phyloP scores from a whole-genome alignment of 2,888 invertebrate genomes.

The Allolobophora icterica region DNA sequence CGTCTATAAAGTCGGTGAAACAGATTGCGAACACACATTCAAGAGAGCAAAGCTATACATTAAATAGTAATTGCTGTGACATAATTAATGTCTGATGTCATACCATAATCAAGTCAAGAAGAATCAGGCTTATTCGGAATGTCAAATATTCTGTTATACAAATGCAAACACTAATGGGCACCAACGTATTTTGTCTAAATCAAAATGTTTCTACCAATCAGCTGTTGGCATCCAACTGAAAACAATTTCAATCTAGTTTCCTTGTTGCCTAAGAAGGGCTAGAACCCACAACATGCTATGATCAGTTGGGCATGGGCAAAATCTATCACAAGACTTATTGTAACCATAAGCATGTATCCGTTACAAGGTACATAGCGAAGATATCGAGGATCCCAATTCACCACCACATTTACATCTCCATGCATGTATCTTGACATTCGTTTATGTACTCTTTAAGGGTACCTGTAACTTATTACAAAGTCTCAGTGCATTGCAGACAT shows the following conservation, averaged over 20 bases:
- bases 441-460: background rate
- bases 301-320: background rate
- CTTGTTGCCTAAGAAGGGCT: background rate
- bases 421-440: background rate
- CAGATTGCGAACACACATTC: background rate
- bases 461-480: background rate
- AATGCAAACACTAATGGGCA: background rate
- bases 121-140: background rate
- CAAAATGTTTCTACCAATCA: background rate
- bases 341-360: background rate
- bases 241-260: background rate
- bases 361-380: background rate
- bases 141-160: background rate
- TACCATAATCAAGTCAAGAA: constrained; percentile 8
- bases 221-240: background rate
- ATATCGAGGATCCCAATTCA: background rate
- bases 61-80: background rate
- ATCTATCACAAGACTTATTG: background rate
- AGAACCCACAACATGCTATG: background rate
- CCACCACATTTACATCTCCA: background rate
- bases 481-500: background rate
- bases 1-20: background rate
- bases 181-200: background rate
- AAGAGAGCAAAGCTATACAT: background rate
- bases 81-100: background rate